Percentiles rank a stretch among this genome's conserved stretches.
phyloP scores from a whole-genome alignment of 1,140 invertebrate genomes.

The Conus betulinus region DNA sequence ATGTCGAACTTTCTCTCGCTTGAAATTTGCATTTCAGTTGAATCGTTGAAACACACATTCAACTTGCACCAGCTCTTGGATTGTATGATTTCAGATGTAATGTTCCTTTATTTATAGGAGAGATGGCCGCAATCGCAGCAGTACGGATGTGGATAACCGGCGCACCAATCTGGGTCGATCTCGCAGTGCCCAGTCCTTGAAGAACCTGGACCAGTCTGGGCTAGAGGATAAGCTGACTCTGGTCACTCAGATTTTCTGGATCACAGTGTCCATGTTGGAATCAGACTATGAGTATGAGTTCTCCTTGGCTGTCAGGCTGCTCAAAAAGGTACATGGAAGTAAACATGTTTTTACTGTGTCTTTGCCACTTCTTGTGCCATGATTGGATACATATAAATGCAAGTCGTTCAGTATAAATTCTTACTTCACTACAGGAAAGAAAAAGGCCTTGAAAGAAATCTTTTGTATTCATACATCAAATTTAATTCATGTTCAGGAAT shows the following conservation, averaged over 20 bases:
- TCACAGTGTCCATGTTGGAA: constrained; percentile 94
- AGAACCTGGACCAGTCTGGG: constrained; percentile 76
- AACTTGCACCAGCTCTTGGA: too few species aligned
- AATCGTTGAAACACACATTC: too few species aligned
- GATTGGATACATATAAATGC: too few species aligned
- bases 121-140: constrained; percentile 59
- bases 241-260: constrained; percentile 96
- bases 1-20: too few species aligned
- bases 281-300: constrained; percentile 99
- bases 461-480: too few species aligned
- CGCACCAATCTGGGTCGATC: constrained; percentile 84
- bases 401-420: too few species aligned
- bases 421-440: too few species aligned
- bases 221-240: constrained; percentile 94
- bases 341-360: too few species aligned
- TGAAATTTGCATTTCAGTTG: too few species aligned
- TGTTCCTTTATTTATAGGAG: constrained; percentile 38
- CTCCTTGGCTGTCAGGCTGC: constrained; percentile 89
- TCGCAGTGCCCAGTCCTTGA: constrained; percentile 91
- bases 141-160: constrained; percentile 62
- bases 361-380: too few species aligned
- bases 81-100: neutral
- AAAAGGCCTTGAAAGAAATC: too few species aligned
- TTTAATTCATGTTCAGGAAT: too few species aligned
- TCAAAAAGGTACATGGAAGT: constrained; percentile 75